These are phyloP conservation scores for Malurus splendens DNA, from an alignment of 2,797 vertebrate genomes.

Conservation along the genomic window DNA sequence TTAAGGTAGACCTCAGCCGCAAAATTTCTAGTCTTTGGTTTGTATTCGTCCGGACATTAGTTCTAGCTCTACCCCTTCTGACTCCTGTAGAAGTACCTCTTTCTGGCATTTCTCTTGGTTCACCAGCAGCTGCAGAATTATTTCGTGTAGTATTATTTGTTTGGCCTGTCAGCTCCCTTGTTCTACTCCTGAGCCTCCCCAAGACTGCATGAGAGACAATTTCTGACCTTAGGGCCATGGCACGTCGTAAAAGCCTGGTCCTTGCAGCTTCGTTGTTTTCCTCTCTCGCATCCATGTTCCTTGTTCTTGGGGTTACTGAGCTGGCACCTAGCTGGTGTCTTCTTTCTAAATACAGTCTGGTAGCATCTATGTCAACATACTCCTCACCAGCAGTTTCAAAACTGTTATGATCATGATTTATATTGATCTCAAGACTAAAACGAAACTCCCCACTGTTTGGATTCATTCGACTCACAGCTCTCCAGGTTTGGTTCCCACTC, in stretches of 20 bases:
- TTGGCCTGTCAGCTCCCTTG: not conserved
- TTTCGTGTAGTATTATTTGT: not conserved
- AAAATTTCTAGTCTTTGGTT: slow-evolving; percentile 72
- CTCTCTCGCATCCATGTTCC: slow-evolving; percentile 56
- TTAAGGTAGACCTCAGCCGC: slow-evolving; percentile 71
- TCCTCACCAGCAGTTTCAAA: slow-evolving; percentile 51
- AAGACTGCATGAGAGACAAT: slow-evolving; percentile 24
- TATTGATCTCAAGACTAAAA: slow-evolving; percentile 95
- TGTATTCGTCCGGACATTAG: slow-evolving; percentile 73
- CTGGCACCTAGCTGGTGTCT: slow-evolving; percentile 38
- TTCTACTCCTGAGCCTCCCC: slow-evolving; percentile 57
- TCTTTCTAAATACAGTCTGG: slow-evolving; percentile 22
- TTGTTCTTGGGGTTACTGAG: slow-evolving; percentile 60
- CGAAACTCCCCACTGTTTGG: slow-evolving; percentile 92
- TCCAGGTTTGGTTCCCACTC: slow-evolving; percentile 95
- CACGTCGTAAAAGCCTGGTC: slow-evolving; percentile 32
- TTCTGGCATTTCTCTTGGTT: slow-evolving; percentile 60
- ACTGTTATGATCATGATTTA: slow-evolving; percentile 87
- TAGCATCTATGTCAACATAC: slow-evolving; percentile 19
- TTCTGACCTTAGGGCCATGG: slow-evolving; percentile 20
- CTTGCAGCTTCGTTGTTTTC: slow-evolving; percentile 9
- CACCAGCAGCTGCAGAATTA: slow-evolving; percentile 34
- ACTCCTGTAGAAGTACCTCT: slow-evolving; percentile 63
- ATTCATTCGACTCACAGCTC: slow-evolving; percentile 91
- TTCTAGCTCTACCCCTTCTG: slow-evolving; percentile 81